These are phyloP conservation scores for Sarcophilus harrisii DNA, from an alignment of 2,797 vertebrate species.

Conservation along the genomic window DNA sequence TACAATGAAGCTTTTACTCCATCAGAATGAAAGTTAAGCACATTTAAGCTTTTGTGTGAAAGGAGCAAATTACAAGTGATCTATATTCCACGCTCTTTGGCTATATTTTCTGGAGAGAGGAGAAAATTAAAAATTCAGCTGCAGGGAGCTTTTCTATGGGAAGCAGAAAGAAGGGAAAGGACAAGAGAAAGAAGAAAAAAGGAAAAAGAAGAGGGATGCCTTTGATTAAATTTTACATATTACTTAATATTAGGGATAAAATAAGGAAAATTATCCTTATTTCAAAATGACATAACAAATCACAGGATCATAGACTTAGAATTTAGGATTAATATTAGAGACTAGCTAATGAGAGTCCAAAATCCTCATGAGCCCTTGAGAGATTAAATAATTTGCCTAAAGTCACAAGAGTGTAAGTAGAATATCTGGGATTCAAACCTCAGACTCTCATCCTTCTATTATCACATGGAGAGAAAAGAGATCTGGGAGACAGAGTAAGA, in stretches of 20 bases:
- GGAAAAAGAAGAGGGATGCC: neutral
- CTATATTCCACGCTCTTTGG: neutral
- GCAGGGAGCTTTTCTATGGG: neutral
- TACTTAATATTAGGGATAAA: neutral
- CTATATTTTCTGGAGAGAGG: neutral
- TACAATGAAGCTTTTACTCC: neutral
- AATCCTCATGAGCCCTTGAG: neutral
- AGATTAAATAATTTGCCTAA: neutral
- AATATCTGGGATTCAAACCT: neutral
- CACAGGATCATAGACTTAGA: neutral
- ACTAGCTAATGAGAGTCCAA: neutral
- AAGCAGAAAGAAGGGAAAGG: neutral
- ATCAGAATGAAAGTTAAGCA: neutral
- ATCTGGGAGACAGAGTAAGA: too few species aligned
- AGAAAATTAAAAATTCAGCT: neutral
- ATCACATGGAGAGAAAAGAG: too few species aligned
- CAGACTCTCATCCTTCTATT: too few species aligned
- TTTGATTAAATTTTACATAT: neutral
- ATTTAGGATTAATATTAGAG: neutral
- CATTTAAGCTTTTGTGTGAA: neutral
- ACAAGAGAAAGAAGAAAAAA: neutral
- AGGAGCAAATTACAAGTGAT: constrained; percentile 1
- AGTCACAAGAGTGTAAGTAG: neutral
- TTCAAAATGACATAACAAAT: neutral
- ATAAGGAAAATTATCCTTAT: neutral